phyloP scores from a whole-genome alignment of 2,888 invertebrate genomes.

The Synergus umbraculus region DNA sequence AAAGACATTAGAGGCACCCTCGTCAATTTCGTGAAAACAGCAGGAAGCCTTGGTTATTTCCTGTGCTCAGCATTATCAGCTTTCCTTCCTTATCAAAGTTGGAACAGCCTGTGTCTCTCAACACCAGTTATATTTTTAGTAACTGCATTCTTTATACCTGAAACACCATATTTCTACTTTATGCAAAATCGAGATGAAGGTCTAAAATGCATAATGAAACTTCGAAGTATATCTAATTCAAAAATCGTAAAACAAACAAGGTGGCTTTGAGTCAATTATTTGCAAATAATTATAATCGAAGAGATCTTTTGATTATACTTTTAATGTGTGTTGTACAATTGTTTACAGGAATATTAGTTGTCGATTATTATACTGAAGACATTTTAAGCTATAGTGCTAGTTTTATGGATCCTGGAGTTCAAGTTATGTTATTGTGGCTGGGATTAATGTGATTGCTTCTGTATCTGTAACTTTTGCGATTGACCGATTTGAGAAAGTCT shows the following conservation, averaged over 20 bases:
- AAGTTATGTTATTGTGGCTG: constrained; percentile 23
- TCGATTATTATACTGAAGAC: constrained; percentile 23
- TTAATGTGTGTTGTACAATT: constrained; percentile 13
- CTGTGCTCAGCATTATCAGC: neutral
- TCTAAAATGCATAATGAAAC: constrained; percentile 1
- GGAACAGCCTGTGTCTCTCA: neutral
- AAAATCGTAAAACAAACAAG: neutral
- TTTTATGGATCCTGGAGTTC: neutral
- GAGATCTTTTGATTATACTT: neutral
- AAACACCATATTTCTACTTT: constrained; percentile 31
- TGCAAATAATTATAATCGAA: neutral
- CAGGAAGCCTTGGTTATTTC: constrained; percentile 2
- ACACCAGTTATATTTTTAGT: neutral
- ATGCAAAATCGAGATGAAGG: constrained; percentile 18
- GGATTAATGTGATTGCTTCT: constrained; percentile 4
- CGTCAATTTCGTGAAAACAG: neutral
- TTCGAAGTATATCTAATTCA: neutral
- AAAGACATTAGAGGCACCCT: constrained; percentile 16
- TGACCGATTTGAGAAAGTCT: constrained; percentile 9
- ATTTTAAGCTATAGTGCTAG: constrained; percentile 16
- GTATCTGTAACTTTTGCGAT: neutral
- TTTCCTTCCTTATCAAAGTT: neutral
- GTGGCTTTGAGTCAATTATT: neutral
- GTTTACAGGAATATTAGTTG: constrained; percentile 17
- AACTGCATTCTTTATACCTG: constrained; percentile 1